A percentile compares a stretch with the other conserved stretches of the same genome.
phyloP scores from a whole-genome alignment of 2,888 invertebrate species.

The Apotomis betuletana region DNA sequence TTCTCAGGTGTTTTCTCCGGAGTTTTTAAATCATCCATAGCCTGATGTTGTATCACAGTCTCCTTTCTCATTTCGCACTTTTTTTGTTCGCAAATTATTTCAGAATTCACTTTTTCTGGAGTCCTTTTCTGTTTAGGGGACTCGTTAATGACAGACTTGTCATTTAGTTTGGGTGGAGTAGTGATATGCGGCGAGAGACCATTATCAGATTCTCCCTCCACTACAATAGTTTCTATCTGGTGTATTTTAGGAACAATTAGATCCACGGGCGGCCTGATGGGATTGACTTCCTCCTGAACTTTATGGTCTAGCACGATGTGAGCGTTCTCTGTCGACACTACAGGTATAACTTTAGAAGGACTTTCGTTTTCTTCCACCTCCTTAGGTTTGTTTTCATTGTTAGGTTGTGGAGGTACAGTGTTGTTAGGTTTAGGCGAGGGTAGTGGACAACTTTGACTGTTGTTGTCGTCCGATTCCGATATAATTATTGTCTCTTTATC shows the following conservation, averaged over 20 bases:
- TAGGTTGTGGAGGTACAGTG: conserved; percentile 59
- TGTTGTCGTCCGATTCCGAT: conserved; percentile 79
- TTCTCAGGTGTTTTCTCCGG: conserved; percentile 67
- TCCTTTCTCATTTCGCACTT: conserved; percentile 74
- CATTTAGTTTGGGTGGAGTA: conserved; percentile 67
- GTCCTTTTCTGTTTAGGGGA: conserved; percentile 67
- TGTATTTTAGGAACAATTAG: conserved; percentile 67
- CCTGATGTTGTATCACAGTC: conserved; percentile 77
- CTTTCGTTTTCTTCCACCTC: conserved; percentile 72
- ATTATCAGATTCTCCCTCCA: conserved; percentile 73
- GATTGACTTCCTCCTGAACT: conserved; percentile 64
- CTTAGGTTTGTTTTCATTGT: conserved; percentile 66
- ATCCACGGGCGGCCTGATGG: conserved; percentile 61
- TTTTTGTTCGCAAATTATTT: conserved; percentile 61
- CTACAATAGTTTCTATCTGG: conserved; percentile 74
- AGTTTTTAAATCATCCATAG: conserved; percentile 64
- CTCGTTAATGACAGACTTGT: conserved; percentile 67
- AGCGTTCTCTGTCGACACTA: conserved; percentile 74
- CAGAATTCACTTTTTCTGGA: conserved; percentile 60
- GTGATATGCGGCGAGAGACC: conserved; percentile 58
- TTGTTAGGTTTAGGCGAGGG: conserved; percentile 73
- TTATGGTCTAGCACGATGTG: conserved; percentile 75
- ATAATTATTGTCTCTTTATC: conserved; percentile 79
- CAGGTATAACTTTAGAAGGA: conserved; percentile 73
- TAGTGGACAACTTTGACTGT: conserved; percentile 78